Conservation (phyloP, 2,113 vertebrate species). For the Sander lucioperca region DNA sequence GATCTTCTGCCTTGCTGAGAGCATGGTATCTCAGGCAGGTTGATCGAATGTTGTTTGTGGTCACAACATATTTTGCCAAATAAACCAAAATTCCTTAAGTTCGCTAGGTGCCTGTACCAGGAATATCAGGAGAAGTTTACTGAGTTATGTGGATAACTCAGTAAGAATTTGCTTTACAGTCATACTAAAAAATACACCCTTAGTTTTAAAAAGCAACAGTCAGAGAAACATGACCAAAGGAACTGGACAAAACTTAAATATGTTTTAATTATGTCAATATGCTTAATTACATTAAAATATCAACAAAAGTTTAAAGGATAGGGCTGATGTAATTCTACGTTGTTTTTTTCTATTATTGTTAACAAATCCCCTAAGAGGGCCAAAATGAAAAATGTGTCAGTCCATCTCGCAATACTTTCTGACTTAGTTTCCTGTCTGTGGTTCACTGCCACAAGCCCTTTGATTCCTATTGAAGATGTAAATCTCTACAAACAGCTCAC, state of each 20-base stretch:
- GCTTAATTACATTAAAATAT: neutral
- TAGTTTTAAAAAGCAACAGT: neutral
- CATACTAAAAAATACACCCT: neutral
- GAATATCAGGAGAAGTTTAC: neutral
- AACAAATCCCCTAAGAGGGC: neutral
- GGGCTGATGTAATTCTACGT: neutral
- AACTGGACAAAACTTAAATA: neutral
- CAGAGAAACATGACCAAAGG: neutral
- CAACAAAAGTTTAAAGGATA: neutral
- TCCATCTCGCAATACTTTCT: neutral
- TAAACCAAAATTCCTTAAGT: neutral
- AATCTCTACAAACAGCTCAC: neutral
- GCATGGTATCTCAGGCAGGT: constrained; percentile 3
- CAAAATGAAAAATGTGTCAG: too few species aligned
- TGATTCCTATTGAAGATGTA: neutral
- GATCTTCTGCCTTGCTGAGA: constrained; percentile 33
- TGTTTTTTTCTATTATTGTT: neutral
- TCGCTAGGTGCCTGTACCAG: neutral
- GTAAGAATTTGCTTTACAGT: neutral
- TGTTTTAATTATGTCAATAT: too few species aligned
- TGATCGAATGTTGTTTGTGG: neutral
- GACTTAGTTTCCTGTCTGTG: neutral
- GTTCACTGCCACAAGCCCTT: too few species aligned
- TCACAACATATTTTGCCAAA: neutral
- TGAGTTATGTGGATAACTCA: neutral